A percentile compares a stretch with the other conserved stretches of the same genome.
Conservation (phyloP, 1,140 invertebrate species). For the Zaprionus ghesquierei region DNA sequence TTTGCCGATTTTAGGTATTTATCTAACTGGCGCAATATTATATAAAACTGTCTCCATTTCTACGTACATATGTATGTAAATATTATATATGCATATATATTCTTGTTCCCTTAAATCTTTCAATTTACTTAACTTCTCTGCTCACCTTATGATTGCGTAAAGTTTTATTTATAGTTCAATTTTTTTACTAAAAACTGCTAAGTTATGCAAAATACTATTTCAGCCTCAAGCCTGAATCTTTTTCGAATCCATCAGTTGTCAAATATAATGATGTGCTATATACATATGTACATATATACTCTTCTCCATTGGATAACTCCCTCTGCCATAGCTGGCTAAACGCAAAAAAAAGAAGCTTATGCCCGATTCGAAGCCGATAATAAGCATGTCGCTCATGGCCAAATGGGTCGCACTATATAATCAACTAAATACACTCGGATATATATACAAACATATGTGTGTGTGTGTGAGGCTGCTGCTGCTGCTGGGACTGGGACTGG, state of each 20-base stretch:
- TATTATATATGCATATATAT: neutral
- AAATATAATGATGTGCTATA: neutral
- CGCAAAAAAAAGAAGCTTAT: neutral
- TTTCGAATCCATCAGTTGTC: neutral
- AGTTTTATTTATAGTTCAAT: too few species aligned
- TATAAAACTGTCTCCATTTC: neutral
- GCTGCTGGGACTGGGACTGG: neutral
- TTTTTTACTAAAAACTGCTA: too few species aligned
- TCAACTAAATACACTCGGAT: constrained; percentile 29
- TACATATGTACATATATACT: too few species aligned
- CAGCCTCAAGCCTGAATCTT: neutral
- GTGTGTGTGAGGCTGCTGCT: neutral
- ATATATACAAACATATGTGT: neutral
- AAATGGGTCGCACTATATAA: constrained; percentile 58
- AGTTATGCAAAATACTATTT: neutral
- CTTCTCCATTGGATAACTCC: too few species aligned
- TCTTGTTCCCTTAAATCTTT: neutral
- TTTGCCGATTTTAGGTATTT: neutral
- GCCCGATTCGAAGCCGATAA: constrained; percentile 40
- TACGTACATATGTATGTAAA: too few species aligned
- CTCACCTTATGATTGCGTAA: too few species aligned
- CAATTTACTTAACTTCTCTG: too few species aligned
- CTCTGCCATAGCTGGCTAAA: too few species aligned
- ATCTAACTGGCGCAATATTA: neutral
- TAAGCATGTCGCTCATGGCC: constrained; percentile 43